phyloP scores from a whole-genome alignment of 2,113 vertebrate species.

The Brevimyrus niger region DNA sequence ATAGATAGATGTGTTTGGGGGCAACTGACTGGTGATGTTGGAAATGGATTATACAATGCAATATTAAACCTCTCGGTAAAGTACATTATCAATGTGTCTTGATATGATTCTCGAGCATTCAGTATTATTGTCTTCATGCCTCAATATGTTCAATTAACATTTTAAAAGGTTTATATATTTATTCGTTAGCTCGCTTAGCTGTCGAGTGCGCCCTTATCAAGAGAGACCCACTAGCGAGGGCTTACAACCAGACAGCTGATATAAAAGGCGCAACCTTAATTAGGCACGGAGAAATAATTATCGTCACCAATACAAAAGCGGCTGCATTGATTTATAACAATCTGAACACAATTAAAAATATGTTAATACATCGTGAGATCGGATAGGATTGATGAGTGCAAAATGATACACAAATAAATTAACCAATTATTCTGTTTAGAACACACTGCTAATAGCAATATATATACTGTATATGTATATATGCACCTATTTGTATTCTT shows the following conservation, averaged over 20 bases:
- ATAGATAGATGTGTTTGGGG: neutral
- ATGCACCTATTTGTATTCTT: neutral
- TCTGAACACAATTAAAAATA: neutral
- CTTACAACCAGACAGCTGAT: neutral
- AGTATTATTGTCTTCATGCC: neutral
- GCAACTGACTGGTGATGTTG: neutral
- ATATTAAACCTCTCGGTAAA: neutral
- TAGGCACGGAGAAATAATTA: neutral
- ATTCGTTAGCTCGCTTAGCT: neutral
- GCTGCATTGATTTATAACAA: neutral
- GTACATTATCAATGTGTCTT: neutral
- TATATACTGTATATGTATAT: too few relatives aligned
- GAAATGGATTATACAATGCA: neutral
- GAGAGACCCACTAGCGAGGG: neutral
- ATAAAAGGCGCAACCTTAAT: neutral
- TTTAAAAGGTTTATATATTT: neutral
- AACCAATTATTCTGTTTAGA: neutral
- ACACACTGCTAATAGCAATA: neutral
- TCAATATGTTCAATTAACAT: neutral
- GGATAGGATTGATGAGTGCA: neutral
- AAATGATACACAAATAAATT: neutral
- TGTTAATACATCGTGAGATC: neutral
- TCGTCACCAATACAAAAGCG: neutral
- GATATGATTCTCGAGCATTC: neutral
- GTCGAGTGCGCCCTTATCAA: neutral